Conservation (phyloP, 2,888 invertebrate species). For the Drosophila dives region DNA sequence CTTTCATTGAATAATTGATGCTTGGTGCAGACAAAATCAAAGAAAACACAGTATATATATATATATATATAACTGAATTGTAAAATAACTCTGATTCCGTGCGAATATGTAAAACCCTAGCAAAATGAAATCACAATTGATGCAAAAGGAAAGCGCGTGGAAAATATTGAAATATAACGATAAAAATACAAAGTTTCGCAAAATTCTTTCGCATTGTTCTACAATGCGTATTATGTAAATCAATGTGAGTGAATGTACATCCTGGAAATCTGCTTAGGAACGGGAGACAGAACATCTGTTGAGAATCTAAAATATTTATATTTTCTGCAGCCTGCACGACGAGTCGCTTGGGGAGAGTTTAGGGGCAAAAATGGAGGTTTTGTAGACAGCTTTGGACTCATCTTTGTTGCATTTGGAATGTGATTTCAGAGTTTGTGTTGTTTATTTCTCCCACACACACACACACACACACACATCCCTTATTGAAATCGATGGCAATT, state of each 20-base stretch:
- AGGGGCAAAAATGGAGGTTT: not conserved
- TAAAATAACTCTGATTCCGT: constrained; percentile 5
- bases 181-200: constrained; percentile 14
- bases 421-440: constrained; percentile 64
- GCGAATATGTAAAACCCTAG: constrained; percentile 12
- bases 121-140: constrained; percentile 16
- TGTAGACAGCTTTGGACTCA: constrained; percentile 9
- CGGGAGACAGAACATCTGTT: constrained; percentile 65
- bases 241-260: constrained; percentile 59
- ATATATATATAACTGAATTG: constrained; percentile 1
- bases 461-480: not conserved
- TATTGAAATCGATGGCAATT: constrained; percentile 26
- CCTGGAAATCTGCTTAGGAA: constrained; percentile 68
- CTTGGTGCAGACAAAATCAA: constrained; percentile 37
- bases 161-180: constrained; percentile 45
- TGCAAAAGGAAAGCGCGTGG: constrained; percentile 8
- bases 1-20: constrained; percentile 68
- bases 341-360: not conserved
- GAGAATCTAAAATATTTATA: constrained; percentile 63
- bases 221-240: constrained; percentile 69
- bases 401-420: constrained; percentile 57
- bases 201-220: constrained; percentile 8
- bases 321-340: constrained; percentile 5
- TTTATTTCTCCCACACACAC: constrained; percentile 3
- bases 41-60: constrained; percentile 12